Conservation (phyloP, 1,140 invertebrate genomes). For the Zaprionus davidi region DNA sequence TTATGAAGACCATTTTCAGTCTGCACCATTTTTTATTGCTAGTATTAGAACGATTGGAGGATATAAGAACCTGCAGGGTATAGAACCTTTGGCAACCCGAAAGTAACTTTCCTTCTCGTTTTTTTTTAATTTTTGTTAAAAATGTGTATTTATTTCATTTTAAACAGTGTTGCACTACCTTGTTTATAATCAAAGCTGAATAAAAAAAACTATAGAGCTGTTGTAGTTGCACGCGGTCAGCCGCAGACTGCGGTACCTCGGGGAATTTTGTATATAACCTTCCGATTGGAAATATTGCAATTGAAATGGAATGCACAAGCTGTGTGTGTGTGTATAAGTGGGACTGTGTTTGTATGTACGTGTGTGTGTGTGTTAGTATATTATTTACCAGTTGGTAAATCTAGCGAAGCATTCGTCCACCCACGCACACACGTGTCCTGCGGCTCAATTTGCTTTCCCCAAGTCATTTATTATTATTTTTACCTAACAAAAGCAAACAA, state of each 20-base stretch:
- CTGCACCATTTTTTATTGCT: too few species aligned
- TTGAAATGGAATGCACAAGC: slow-evolving; percentile 8
- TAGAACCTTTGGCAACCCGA: too few species aligned
- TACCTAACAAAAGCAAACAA: slow-evolving; percentile 4
- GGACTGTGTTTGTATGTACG: too few species aligned
- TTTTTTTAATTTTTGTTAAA: too few species aligned
- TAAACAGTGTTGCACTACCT: too few species aligned
- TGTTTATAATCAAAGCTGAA: neutral
- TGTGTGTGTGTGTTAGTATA: neutral
- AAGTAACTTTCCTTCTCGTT: too few species aligned
- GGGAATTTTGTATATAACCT: neutral
- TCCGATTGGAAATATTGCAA: slow-evolving; percentile 1
- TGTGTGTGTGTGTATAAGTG: neutral
- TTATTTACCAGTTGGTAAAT: slow-evolving; percentile 40
- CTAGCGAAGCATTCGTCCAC: slow-evolving; percentile 16
- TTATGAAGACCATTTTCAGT: too few species aligned
- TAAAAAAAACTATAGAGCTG: neutral
- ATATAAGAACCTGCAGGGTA: too few species aligned
- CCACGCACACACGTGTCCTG: slow-evolving; percentile 13
- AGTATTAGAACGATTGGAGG: too few species aligned
- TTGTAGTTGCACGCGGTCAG: neutral
- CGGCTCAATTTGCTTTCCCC: slow-evolving; percentile 25
- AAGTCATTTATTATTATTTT: slow-evolving; percentile 28
- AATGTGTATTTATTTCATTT: too few species aligned
- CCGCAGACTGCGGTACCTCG: neutral